Percentiles rank a stretch among this genome's conserved stretches.
These are phyloP conservation scores for Bergia puertoricense DNA, from an alignment of 92 coral and sea anemone species.

Conservation along the genomic window DNA sequence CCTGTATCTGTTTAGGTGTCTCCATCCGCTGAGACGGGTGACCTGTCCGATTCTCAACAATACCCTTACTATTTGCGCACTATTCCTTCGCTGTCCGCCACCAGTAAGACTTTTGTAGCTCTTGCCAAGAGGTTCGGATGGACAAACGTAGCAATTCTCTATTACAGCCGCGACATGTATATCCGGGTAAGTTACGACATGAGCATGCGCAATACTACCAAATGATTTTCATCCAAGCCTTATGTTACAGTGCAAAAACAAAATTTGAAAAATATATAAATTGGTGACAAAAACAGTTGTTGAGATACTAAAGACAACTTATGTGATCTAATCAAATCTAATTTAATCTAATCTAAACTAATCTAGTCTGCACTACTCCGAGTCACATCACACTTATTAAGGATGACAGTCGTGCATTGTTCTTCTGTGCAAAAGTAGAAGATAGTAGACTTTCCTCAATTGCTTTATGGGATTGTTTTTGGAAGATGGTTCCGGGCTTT, in stretches of 20 bases:
- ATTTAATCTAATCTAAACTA: too few relatives aligned
- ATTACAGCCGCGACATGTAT: conserved; percentile 23
- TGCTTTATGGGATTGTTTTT: too few relatives aligned
- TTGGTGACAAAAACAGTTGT: neutral
- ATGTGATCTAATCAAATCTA: neutral
- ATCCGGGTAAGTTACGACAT: neutral
- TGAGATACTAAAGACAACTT: neutral
- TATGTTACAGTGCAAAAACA: too few relatives aligned
- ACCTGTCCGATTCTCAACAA: conserved; percentile 46
- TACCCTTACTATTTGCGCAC: conserved; percentile 77
- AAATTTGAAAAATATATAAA: neutral
- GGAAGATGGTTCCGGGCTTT: too few relatives aligned
- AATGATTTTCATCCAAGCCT: too few relatives aligned
- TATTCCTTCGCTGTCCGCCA: conserved; percentile 63
- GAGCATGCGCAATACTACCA: neutral
- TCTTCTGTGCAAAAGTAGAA: too few relatives aligned
- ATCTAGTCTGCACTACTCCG: too few relatives aligned
- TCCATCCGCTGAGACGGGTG: conserved; percentile 73
- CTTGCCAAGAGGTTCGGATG: conserved; percentile 71
- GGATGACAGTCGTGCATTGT: too few relatives aligned
- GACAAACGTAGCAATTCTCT: conserved; percentile 70
- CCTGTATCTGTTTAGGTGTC: conserved; percentile 54
- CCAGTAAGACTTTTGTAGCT: conserved; percentile 65
- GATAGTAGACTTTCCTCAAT: too few relatives aligned
- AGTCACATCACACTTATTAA: too few relatives aligned